These are phyloP conservation scores for Caradrina clavipalpis DNA, from an alignment of 2,888 invertebrate species.

Conservation along the genomic window DNA sequence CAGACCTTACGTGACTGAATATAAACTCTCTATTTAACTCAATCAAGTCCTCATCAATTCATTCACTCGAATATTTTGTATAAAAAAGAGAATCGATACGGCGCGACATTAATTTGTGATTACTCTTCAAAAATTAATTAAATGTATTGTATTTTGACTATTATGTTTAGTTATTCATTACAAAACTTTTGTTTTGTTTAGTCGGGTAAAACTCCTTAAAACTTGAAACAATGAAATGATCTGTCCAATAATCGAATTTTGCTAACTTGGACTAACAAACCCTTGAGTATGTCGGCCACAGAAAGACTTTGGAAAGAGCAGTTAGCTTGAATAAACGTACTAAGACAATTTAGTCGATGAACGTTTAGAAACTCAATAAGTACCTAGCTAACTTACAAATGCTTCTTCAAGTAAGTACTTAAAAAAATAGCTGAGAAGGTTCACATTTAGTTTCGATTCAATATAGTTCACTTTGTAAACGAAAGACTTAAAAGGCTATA, in stretches of 20 bases:
- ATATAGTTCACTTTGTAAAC: slow-evolving; percentile 3
- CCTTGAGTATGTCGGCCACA: slow-evolving; percentile 20
- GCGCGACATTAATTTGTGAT: slow-evolving; percentile 17
- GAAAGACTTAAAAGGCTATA: not conserved
- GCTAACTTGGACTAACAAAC: slow-evolving; percentile 10
- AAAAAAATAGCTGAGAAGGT: slow-evolving; percentile 7
- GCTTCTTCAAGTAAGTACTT: slow-evolving; percentile 1
- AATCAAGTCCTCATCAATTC: slow-evolving; percentile 6
- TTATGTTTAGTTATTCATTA: not conserved
- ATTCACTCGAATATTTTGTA: slow-evolving; percentile 6
- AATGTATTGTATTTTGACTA: not conserved
- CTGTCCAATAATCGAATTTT: slow-evolving; percentile 5
- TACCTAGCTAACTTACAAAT: slow-evolving; percentile 24
- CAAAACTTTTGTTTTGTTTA: not conserved
- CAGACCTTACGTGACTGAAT: slow-evolving; percentile 25
- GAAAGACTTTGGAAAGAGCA: slow-evolving; percentile 24
- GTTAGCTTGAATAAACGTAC: slow-evolving; percentile 24
- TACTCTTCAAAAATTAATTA: slow-evolving; percentile 17
- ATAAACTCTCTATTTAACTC: slow-evolving; percentile 17
- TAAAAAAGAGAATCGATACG: slow-evolving; percentile 15
- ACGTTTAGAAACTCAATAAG: slow-evolving; percentile 41
- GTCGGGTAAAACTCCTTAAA: not conserved
- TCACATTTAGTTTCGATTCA: slow-evolving; percentile 17
- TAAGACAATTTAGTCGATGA: slow-evolving; percentile 23
- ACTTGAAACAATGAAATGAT: not conserved